Evolutionary conservation across 2,888 invertebrate genomes (phyloP).

Genomic region (Didymodactylos carnosus): DNA sequence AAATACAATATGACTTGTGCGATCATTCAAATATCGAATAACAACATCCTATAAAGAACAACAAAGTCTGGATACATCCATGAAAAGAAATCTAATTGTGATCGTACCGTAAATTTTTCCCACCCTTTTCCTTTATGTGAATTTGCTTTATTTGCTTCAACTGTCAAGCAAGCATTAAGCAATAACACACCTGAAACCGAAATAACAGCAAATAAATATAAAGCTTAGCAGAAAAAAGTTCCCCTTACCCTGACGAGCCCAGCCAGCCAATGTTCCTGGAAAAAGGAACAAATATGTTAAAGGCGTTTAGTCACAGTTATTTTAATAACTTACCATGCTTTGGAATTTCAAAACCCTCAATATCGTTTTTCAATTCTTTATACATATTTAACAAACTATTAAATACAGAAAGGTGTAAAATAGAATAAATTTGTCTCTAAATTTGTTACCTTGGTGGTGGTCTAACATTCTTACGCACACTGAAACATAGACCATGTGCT

Average conservation of each 20-base stretch:
- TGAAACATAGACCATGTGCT: neutral
- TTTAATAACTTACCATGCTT: too few species aligned
- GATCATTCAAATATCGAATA: neutral
- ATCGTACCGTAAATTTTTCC: neutral
- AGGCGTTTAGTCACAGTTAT: too few species aligned
- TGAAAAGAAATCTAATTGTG: too few species aligned
- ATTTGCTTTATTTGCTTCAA: neutral
- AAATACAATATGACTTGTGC: neutral
- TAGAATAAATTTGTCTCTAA: neutral
- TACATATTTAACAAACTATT: neutral
- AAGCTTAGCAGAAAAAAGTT: too few species aligned
- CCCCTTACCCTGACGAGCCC: too few species aligned
- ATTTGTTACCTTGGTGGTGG: neutral
- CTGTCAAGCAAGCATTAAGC: neutral
- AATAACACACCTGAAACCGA: conserved; percentile 1
- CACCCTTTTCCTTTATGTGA: neutral
- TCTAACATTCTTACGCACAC: neutral
- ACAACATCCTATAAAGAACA: neutral
- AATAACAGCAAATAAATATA: too few species aligned
- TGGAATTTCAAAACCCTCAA: neutral
- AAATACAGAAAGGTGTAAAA: neutral
- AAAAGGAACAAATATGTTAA: too few species aligned
- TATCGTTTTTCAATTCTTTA: neutral
- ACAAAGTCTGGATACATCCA: too few species aligned
- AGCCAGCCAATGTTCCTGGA: neutral